Conservation (phyloP, 2,888 invertebrate genomes). For the Nomada flava region DNA sequence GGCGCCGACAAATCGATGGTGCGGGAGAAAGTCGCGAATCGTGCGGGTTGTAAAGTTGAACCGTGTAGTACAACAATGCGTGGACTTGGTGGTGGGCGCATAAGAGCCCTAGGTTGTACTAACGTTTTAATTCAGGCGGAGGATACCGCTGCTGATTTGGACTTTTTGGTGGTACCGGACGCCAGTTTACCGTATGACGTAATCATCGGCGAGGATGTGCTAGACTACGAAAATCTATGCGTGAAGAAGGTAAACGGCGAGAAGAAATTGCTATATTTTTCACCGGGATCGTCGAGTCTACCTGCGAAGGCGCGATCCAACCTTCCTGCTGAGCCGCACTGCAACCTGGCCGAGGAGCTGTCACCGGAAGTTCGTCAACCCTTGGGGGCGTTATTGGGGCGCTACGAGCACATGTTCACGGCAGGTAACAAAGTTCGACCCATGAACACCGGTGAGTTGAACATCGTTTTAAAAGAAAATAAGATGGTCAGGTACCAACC, state of each 20-base stretch:
- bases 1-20: neutral
- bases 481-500: constrained; percentile 12
- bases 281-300: no score
- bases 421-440: neutral
- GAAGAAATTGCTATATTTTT: no score
- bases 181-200: no score
- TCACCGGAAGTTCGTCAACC: no score
- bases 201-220: neutral
- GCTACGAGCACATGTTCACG: constrained; percentile 6
- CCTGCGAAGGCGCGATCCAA: no score
- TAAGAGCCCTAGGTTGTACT: neutral
- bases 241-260: no score
- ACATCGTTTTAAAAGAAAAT: neutral
- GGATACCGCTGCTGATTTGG: no score
- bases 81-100: neutral
- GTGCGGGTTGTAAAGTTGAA: neutral
- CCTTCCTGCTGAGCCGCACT: no score
- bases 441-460: constrained; percentile 11
- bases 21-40: neutral
- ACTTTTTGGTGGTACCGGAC: no score
- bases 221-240: neutral
- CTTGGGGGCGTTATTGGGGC: neutral
- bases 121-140: neutral
- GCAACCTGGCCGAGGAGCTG: neutral
- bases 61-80: neutral